Evolutionary conservation across 2,888 invertebrate species (phyloP).

Genomic region (Diloba caeruleocephala): DNA sequence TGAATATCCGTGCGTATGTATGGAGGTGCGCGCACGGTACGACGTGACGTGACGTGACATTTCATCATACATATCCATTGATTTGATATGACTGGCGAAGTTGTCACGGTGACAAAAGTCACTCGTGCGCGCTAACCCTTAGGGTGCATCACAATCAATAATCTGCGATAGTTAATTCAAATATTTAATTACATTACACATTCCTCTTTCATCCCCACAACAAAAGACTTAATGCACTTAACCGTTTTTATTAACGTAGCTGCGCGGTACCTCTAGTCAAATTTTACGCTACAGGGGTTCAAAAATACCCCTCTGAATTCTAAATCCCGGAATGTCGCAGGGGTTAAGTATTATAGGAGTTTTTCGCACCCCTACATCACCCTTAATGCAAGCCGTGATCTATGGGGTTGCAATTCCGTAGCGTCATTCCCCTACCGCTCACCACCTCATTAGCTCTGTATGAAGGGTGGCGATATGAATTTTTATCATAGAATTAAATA

Average conservation of each 20-base stretch:
- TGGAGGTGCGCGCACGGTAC: too few relatives aligned
- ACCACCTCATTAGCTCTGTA: slow-evolving; percentile 54
- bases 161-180: slow-evolving; percentile 20
- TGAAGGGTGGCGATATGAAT: slow-evolving; percentile 46
- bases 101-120: too few relatives aligned
- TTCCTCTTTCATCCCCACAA: slow-evolving; percentile 25
- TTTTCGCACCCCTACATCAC: slow-evolving; percentile 54
- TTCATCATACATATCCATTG: too few relatives aligned
- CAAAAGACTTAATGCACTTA: slow-evolving; percentile 43
- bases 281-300: slow-evolving; percentile 38
- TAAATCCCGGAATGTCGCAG: slow-evolving; percentile 41
- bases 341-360: slow-evolving; percentile 48
- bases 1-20: too few relatives aligned
- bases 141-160: slow-evolving; percentile 14
- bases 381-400: slow-evolving; percentile 54
- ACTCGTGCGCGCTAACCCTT: too few relatives aligned
- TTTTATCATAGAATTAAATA: slow-evolving; percentile 53
- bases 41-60: too few relatives aligned
- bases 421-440: slow-evolving; percentile 37
- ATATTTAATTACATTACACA: slow-evolving; percentile 48
- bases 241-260: slow-evolving; percentile 44
- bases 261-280: slow-evolving; percentile 30
- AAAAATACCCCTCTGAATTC: slow-evolving; percentile 36
- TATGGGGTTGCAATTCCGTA: slow-evolving; percentile 55
- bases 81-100: too few relatives aligned